Base-by-base conservation (phyloP, 2,797 vertebrate species). In the Danio kyathit region DNA sequence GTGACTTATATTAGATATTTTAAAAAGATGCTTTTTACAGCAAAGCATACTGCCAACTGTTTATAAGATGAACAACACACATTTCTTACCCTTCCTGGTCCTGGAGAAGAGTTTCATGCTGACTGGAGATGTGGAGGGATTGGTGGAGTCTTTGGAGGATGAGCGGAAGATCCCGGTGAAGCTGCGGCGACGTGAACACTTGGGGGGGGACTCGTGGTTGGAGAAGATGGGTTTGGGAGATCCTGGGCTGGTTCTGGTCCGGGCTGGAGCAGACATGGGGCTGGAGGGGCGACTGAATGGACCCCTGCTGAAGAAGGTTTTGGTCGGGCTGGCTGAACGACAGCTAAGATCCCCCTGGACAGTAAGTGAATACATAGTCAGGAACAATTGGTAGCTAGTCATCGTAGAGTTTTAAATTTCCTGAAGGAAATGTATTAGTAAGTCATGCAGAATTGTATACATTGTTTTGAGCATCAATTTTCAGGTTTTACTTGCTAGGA, bases 91-190 rank as follows among this genome's bases (percentile, higher is more conserved):
- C 97, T 97, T 96, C 92, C 90, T 95, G 92, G 93, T 94, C 81
- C 96, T 94, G 82, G 93, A 94, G 93, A 97, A 98, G 89, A 97
- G 94, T 90, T 95, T 95, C 92, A 96, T 94, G 90, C 93, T 94
- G 75, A 94, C 93, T 0, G 96, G 95, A 5, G 96, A 97, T 82
- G 96, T 92, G 73, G 95, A 96, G 75, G 92, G 91, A 61, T 84
- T 89, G 11, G 96, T 92, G 17, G 94, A 95, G 49, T 98, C 97
- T 90, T 94, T 96, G 90, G 96, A 96, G 0, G 95, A 93, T 0
- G 96, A 96, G 86, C 95, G 94, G 90, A 98, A 97, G 90, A 99
- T 97, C 64, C 97, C 96, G 9, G 95, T 96, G 92, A 98, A 96
- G 89, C 97, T 99, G 93, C 97, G 93, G 79, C 97, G 96, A 16